These are phyloP conservation scores for Callorhinus ursinus DNA, from an alignment of 2,113 vertebrate genomes.

Conservation along the genomic window DNA sequence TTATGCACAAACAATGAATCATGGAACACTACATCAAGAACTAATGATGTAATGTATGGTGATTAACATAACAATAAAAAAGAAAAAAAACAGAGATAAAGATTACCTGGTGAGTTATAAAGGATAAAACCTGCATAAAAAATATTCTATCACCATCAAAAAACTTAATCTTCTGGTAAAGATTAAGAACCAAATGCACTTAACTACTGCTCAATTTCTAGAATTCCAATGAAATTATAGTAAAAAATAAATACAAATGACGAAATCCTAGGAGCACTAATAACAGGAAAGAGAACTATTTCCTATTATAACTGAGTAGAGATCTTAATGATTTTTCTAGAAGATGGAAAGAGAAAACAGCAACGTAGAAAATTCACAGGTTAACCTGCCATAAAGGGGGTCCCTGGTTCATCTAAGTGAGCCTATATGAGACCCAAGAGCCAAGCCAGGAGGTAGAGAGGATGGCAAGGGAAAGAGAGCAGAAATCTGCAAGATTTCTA, in stretches of 20 bases:
- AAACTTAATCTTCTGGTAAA: constrained; percentile 34
- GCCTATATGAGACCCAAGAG: background rate
- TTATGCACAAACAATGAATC: too few relatives aligned
- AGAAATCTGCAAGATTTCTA: background rate
- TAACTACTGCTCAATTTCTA: background rate
- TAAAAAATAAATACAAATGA: background rate
- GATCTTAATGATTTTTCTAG: background rate
- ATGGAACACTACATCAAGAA: too few relatives aligned
- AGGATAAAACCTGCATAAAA: constrained; percentile 58
- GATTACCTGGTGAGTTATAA: constrained; percentile 44
- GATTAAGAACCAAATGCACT: constrained; percentile 25
- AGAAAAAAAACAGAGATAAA: background rate
- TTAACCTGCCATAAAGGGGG: background rate
- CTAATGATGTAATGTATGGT: too few relatives aligned
- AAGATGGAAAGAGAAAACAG: constrained; percentile 3
- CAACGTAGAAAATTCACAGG: background rate
- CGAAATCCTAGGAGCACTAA: background rate
- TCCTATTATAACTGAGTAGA: background rate
- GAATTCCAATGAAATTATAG: background rate
- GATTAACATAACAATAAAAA: too few relatives aligned
- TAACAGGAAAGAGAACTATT: background rate
- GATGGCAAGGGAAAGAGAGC: background rate
- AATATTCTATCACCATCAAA: constrained; percentile 29
- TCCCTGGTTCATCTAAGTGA: background rate
- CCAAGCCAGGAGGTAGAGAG: background rate